Base-by-base conservation (phyloP, 2,888 invertebrate species). In the Caenorhabditis afra region DNA sequence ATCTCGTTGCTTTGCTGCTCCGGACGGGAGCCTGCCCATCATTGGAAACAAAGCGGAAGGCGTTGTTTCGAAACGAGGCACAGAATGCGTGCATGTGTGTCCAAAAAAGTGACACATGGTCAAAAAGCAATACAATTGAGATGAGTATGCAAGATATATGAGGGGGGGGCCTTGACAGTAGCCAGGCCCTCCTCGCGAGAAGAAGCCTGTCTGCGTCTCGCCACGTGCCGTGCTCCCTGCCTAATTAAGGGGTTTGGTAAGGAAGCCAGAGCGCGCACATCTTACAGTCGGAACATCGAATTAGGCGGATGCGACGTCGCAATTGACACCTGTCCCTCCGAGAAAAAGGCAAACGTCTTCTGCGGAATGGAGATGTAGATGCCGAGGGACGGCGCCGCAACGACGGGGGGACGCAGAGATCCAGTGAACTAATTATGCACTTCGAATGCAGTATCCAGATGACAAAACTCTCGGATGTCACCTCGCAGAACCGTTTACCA, bases 111-210 rank as follows among this genome's bases (percentile, higher is more conserved):
- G 76, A 76, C 76, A 76, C 76, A 76, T 76, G 76, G 76, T 62
- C 66, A 75, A 75, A 67, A 67, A 61, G 75, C 75, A 75, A 75
- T 75, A 75, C 75, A 75, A 75, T 75, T 75, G 75, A 68, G 76
- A 76, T 76, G 76, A 76, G 76, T 76, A 76, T 76, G 76, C 76
- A 76, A 76, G 76, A 76, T 76, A 76, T 76, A 76, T 76, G 76
- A 76, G 76, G 58, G 58, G 37, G 45, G 53, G 70, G 52, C 70
- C 50, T 53, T 61, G 52, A 59, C 61, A 45, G 61, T 61, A 59
- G 61, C 53, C 11, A 10, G 8, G 23, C 18, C 10, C 20, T 20
- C 4, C 50, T 67, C n/a, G n/a, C n/a, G 29, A 29, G 29, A 29
- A 66, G 66, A 44, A 8, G 37, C 41, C 39, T 22, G 55, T 58